These are phyloP conservation scores for Falcunculus frontatus DNA, from an alignment of 2,113 vertebrate genomes.

Conservation along the genomic window DNA sequence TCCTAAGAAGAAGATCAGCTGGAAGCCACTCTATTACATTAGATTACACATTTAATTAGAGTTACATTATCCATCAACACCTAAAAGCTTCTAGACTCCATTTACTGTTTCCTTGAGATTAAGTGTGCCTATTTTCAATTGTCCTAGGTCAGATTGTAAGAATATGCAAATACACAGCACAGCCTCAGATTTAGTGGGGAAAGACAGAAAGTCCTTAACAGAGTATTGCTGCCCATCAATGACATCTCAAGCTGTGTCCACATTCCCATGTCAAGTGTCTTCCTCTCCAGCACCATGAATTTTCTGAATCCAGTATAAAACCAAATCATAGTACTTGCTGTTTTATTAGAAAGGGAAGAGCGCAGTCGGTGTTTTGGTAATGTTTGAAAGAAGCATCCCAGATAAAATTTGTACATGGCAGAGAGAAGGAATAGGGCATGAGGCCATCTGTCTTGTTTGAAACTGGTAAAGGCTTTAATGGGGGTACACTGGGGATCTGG, in stretches of 20 bases:
- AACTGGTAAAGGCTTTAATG: not conserved
- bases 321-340: accelerated
- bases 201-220: not conserved
- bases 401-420: not conserved
- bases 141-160: not conserved
- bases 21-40: not conserved
- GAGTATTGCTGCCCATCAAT: not conserved
- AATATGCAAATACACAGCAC: not conserved
- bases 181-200: not conserved
- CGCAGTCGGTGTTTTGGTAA: not conserved
- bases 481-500: not conserved
- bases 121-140: not conserved
- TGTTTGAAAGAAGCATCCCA: not conserved
- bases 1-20: not conserved
- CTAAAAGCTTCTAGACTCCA: not conserved
- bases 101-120: not conserved
- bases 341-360: not conserved
- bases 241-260: not conserved
- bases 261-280: not conserved
- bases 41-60: not conserved
- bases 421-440: not conserved
- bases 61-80: not conserved
- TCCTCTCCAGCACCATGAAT: not conserved
- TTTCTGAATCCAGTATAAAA: not conserved
- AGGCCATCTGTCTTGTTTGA: not conserved